Conservation (phyloP, 2,888 invertebrate species). For the Agriopis leucophaearia region DNA sequence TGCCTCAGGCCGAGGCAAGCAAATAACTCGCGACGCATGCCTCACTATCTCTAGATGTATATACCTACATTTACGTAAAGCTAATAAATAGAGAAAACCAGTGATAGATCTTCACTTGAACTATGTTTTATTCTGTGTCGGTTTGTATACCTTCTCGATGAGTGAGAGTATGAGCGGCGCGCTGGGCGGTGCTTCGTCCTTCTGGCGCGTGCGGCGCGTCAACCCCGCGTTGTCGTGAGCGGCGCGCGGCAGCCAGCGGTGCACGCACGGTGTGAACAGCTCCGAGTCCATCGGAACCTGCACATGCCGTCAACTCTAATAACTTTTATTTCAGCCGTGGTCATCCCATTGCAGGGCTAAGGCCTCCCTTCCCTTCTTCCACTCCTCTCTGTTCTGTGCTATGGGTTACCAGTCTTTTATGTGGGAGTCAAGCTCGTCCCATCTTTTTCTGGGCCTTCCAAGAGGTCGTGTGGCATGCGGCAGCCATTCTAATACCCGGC, state of each 20-base stretch:
- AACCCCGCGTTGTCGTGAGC: conserved; percentile 63
- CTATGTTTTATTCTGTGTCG: background rate
- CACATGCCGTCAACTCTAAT: conserved; percentile 5
- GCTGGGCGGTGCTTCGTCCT: conserved; percentile 52
- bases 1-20: no score
- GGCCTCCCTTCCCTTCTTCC: no score
- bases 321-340: no score
- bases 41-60: background rate
- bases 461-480: no score
- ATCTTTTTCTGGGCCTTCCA: no score
- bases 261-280: conserved; percentile 72
- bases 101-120: background rate
- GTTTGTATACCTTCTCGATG: conserved; percentile 1
- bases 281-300: conserved; percentile 70
- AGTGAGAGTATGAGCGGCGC: conserved; percentile 68
- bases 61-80: background rate
- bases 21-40: no score
- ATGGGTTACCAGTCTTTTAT: no score
- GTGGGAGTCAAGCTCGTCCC: no score
- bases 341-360: no score
- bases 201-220: conserved; percentile 50
- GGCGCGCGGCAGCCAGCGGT: conserved; percentile 66
- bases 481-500: no score
- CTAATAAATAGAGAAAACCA: background rate
- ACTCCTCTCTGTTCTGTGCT: no score